Evolutionary conservation across 2,888 invertebrate genomes (phyloP).

Genomic region (Torymus texanus): DNA sequence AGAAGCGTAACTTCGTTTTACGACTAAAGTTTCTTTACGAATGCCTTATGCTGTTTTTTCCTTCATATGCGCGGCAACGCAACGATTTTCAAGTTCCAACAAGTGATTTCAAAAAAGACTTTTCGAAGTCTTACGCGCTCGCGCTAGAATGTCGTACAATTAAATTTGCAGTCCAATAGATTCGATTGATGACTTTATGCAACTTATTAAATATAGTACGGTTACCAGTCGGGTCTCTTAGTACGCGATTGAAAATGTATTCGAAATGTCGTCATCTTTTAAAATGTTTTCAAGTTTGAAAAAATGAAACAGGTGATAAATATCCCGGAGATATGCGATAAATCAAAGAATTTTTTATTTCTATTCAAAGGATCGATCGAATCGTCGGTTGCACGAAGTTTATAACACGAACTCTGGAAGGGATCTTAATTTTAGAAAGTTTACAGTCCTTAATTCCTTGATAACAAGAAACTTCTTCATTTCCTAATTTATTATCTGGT

Average conservation of each 20-base stretch:
- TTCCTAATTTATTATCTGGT: too few relatives aligned
- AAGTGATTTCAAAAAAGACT: conserved; percentile 18
- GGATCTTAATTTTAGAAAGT: too few relatives aligned
- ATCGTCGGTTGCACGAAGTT: too few relatives aligned
- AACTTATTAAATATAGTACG: neutral
- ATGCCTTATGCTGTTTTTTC: conserved; percentile 17
- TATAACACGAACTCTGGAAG: too few relatives aligned
- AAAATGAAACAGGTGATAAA: neutral
- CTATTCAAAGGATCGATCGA: too few relatives aligned
- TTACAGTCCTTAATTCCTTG: too few relatives aligned
- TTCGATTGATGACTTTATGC: neutral
- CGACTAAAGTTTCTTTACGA: conserved; percentile 33
- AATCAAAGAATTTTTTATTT: too few relatives aligned
- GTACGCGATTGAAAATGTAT: neutral
- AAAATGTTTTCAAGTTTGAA: neutral
- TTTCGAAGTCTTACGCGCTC: conserved; percentile 1
- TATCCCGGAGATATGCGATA: neutral
- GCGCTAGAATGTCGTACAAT: neutral
- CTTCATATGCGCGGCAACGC: neutral
- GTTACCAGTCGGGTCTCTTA: neutral
- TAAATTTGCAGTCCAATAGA: neutral
- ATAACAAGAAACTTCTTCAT: too few relatives aligned
- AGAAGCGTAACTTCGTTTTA: conserved; percentile 7
- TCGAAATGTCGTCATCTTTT: conserved; percentile 1
- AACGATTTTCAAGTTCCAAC: conserved; percentile 3